phyloP scores from a whole-genome alignment of 2,888 invertebrate species.

The Chrysomela aeneicollis region DNA sequence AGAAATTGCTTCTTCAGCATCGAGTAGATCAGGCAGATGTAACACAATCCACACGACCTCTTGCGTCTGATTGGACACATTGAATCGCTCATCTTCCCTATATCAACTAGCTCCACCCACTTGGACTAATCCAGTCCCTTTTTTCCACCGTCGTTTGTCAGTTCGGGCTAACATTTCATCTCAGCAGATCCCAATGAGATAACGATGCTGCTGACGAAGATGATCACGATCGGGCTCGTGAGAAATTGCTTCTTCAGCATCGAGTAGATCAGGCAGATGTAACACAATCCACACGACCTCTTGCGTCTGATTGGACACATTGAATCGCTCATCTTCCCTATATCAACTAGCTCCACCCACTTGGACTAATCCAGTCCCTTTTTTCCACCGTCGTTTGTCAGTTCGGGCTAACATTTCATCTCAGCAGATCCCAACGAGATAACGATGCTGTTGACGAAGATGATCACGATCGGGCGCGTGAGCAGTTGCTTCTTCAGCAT shows the following conservation, averaged over 20 bases:
- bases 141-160: no score
- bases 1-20: constrained; percentile 86
- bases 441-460: constrained; percentile 91
- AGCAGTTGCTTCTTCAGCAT: constrained; percentile 86
- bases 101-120: no score
- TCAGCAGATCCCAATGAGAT: constrained; percentile 73
- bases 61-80: constrained; percentile 79
- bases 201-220: constrained; percentile 91
- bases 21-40: constrained; percentile 89
- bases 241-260: constrained; percentile 86
- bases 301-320: constrained; percentile 79
- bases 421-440: constrained; percentile 73
- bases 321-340: no score
- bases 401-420: no score
- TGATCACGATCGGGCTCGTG: constrained; percentile 92
- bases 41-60: constrained; percentile 77
- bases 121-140: no score
- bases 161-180: no score
- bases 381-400: no score
- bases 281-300: constrained; percentile 77
- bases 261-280: constrained; percentile 89
- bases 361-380: no score
- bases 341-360: no score
- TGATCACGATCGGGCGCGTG: constrained; percentile 92
- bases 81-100: no score